These are phyloP conservation scores for Balaenoptera acutorostrata DNA, from an alignment of 2,113 vertebrate species.

Conservation along the genomic window DNA sequence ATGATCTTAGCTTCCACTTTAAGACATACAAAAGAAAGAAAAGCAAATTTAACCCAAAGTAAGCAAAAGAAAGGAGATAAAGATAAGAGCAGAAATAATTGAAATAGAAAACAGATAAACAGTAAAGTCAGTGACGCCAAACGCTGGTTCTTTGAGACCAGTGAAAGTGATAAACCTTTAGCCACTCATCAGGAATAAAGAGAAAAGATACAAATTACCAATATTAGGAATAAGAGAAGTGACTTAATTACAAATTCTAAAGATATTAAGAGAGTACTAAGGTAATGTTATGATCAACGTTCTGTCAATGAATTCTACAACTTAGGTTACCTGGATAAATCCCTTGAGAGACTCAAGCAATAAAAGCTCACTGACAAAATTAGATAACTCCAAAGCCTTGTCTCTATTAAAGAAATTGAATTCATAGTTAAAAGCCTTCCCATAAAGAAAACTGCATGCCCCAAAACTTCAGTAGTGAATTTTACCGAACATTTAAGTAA, in stretches of 20 bases:
- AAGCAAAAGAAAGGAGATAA: not conserved
- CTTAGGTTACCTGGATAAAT: not conserved
- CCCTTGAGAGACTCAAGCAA: not conserved
- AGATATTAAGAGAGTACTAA: not conserved
- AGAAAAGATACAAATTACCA: conserved; percentile 15
- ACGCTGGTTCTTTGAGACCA: not conserved
- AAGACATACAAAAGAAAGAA: not conserved
- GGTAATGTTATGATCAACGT: not conserved
- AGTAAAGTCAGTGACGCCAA: not conserved
- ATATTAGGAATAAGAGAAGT: not conserved
- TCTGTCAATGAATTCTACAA: not conserved
- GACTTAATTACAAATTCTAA: not conserved
- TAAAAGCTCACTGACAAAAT: not conserved
- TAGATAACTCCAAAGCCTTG: not conserved
- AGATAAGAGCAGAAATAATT: not conserved
- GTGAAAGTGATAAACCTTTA: not conserved
- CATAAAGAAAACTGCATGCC: not conserved
- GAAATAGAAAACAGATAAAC: not conserved
- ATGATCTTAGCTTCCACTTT: not conserved
- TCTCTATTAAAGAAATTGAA: conserved; percentile 22
- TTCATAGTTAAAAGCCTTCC: conserved; percentile 27
- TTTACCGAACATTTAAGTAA: not conserved
- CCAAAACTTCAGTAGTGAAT: not conserved
- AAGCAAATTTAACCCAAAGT: not conserved
- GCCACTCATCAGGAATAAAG: not conserved